Conservation (phyloP, 1,140 invertebrate genomes). For the Drosophila bocqueti region DNA sequence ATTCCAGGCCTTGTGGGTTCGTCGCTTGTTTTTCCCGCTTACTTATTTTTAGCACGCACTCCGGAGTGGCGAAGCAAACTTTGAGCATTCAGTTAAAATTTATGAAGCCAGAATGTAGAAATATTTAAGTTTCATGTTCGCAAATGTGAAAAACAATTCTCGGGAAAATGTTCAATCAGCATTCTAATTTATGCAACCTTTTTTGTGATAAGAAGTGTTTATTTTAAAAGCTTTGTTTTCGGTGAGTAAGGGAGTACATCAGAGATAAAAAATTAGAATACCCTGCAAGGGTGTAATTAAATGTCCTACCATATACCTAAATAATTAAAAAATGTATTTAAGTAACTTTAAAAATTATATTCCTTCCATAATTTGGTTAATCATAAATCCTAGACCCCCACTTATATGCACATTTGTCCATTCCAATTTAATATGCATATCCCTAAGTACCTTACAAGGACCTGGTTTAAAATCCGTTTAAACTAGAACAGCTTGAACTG, state of each 20-base stretch:
- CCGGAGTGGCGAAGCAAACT: constrained; percentile 32
- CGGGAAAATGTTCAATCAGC: constrained; percentile 18
- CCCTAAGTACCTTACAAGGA: background rate
- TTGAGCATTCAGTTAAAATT: constrained; percentile 42
- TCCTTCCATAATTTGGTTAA: background rate
- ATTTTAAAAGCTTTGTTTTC: background rate
- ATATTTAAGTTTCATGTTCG: constrained; percentile 36
- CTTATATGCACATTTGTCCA: background rate
- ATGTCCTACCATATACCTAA: too few species aligned
- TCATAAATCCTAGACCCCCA: background rate
- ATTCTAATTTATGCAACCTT: constrained; percentile 17
- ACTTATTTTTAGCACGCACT: constrained; percentile 39
- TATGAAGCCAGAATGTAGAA: constrained; percentile 26
- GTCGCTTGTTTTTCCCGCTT: constrained; percentile 12
- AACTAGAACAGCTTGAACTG: constrained; percentile 26
- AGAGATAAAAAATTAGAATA: background rate
- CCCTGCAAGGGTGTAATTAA: too few species aligned
- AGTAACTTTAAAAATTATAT: background rate
- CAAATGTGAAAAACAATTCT: constrained; percentile 16
- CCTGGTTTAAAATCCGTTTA: constrained; percentile 2
- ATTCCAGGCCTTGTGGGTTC: constrained; percentile 24
- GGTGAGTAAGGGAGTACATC: too few species aligned
- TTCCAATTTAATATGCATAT: constrained; percentile 16
- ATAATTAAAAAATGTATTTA: background rate
- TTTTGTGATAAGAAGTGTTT: background rate